phyloP scores from a whole-genome alignment of 2,797 vertebrate species.

The Tapera naevia region DNA sequence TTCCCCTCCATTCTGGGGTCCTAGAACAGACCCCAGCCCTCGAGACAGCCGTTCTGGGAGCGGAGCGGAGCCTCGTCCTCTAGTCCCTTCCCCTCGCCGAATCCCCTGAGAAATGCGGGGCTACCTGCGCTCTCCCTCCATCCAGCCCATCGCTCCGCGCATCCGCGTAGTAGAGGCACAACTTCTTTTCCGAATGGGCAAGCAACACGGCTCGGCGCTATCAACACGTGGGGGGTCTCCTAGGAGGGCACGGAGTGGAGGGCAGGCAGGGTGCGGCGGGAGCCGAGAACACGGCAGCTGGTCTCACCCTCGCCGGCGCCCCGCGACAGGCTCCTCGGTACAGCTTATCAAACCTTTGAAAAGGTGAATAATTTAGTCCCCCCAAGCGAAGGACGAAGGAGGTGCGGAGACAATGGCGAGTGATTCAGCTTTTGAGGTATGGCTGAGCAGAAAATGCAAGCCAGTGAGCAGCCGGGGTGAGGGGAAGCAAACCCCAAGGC shows the following conservation, averaged over 20 bases:
- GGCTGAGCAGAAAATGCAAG: background rate
- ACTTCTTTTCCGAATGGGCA: background rate
- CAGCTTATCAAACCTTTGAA: background rate
- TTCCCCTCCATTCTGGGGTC: background rate
- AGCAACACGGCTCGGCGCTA: background rate
- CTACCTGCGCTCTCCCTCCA: background rate
- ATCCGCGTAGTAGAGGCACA: background rate
- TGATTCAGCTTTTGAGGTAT: constrained; percentile 55
- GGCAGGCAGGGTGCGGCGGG: background rate
- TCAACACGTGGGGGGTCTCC: accelerated
- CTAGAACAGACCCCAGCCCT: background rate
- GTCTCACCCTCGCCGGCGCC: background rate
- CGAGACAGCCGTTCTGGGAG: background rate
- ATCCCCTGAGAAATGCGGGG: background rate
- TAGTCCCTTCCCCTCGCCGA: background rate
- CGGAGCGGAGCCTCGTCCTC: background rate
- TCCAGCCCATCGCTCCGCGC: background rate
- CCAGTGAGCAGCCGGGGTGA: background rate
- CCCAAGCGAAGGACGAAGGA: background rate
- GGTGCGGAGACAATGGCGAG: constrained; percentile 41
- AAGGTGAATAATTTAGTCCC: background rate
- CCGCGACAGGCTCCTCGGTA: background rate
- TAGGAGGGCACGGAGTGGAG: background rate
- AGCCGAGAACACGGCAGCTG: too few species aligned
- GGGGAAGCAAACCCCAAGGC: background rate